Evolutionary conservation across 2,113 vertebrate species (phyloP).

Genomic region (Cinclus cinclus): DNA sequence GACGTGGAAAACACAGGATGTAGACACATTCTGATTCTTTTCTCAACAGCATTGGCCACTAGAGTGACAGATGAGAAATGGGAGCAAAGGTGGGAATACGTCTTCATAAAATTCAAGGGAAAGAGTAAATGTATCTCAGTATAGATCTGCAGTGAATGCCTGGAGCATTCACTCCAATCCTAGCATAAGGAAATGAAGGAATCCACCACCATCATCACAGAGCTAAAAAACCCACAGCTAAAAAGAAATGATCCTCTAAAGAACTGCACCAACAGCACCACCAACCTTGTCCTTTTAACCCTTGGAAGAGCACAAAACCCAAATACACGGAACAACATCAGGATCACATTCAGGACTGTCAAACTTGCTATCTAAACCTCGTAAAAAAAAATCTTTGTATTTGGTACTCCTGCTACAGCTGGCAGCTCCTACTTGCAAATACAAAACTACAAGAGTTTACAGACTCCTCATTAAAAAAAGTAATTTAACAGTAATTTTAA

Average conservation of each 20-base stretch:
- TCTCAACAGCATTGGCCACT: neutral
- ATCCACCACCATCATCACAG: neutral
- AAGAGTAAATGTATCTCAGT: neutral
- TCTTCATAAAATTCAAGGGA: neutral
- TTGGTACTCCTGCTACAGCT: neutral
- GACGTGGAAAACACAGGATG: neutral
- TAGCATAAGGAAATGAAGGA: neutral
- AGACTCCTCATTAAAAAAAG: neutral
- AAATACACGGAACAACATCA: neutral
- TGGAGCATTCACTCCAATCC: neutral
- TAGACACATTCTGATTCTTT: neutral
- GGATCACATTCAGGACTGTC: neutral
- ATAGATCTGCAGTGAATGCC: fast-evolving
- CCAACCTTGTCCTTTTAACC: neutral
- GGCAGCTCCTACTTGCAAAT: neutral
- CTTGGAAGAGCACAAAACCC: neutral
- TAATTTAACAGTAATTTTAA: neutral
- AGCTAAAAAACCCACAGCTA: neutral
- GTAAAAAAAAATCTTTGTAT: neutral
- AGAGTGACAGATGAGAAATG: neutral
- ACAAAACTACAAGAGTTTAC: neutral
- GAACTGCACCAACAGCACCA: neutral
- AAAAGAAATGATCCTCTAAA: neutral
- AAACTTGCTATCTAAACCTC: neutral
- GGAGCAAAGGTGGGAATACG: neutral